A percentile compares a stretch with the other conserved stretches of the same genome.
Evolutionary conservation across 2,113 vertebrate species (phyloP).

Genomic region (Bufo bufo): DNA sequence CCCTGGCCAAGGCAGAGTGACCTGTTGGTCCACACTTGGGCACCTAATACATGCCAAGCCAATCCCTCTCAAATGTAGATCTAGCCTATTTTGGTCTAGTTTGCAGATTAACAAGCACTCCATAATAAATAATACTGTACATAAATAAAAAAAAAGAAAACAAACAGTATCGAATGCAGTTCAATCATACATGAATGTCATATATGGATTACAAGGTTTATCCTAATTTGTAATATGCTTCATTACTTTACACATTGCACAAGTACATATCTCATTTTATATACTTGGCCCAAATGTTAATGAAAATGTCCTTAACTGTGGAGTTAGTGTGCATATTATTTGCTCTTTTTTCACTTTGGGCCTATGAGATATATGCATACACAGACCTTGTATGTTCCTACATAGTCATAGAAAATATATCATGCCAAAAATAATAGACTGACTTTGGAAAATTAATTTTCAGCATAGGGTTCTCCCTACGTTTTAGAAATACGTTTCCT

Average conservation of each 20-base stretch:
- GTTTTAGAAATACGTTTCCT: constrained; percentile 59
- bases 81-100: not conserved
- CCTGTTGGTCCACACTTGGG: not conserved
- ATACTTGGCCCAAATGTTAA: not conserved
- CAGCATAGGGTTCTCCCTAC: constrained; percentile 43
- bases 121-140: not conserved
- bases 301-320: constrained; percentile 7
- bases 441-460: constrained; percentile 57
- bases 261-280: not conserved
- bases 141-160: not conserved
- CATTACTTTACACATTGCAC: not conserved
- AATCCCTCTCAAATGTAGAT: too few species aligned
- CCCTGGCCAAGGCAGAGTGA: too few species aligned
- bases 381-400: constrained; percentile 37
- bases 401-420: constrained; percentile 53
- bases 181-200: not conserved
- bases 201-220: not conserved
- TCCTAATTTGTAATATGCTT: not conserved
- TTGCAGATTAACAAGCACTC: not conserved
- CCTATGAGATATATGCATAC: constrained; percentile 27
- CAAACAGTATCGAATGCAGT: not conserved
- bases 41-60: not conserved
- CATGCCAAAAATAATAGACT: constrained; percentile 54
- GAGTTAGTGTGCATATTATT: constrained; percentile 30
- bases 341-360: constrained; percentile 32